These are phyloP conservation scores for Shinisaurus crocodilurus DNA, from an alignment of 2,113 vertebrate genomes.

Conservation along the genomic window DNA sequence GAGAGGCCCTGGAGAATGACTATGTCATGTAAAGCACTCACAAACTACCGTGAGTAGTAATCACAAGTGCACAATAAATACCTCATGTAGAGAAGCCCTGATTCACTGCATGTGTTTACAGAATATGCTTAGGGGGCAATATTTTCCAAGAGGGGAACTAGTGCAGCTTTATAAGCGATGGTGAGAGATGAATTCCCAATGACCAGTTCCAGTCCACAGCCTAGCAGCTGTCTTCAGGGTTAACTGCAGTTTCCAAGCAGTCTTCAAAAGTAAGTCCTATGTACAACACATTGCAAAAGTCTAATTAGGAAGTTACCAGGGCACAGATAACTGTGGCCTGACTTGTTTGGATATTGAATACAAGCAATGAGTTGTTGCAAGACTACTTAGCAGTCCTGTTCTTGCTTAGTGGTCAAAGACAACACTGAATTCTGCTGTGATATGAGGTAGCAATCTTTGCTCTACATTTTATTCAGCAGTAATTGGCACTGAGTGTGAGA, in stretches of 20 bases:
- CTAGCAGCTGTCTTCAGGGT: neutral
- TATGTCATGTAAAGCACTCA: too few species aligned
- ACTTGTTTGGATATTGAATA: neutral
- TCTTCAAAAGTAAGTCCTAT: neutral
- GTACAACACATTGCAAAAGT: neutral
- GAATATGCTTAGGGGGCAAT: neutral
- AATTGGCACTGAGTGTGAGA: neutral
- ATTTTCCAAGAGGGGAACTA: neutral
- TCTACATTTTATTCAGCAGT: neutral
- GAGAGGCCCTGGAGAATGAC: too few species aligned
- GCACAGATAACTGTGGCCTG: neutral
- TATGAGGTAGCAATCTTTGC: neutral
- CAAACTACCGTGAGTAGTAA: too few species aligned
- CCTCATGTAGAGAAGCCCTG: too few species aligned
- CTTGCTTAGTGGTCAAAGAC: neutral
- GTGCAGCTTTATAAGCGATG: neutral
- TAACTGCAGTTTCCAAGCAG: neutral
- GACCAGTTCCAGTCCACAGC: neutral
- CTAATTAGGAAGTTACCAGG: neutral
- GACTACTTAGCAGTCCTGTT: neutral
- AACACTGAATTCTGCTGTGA: neutral
- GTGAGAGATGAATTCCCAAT: neutral
- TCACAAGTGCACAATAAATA: too few species aligned
- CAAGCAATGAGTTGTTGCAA: neutral
- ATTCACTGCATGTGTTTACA: neutral